These are phyloP conservation scores for Antrozous pallidus DNA, from an alignment of 2,797 vertebrate species.

Conservation along the genomic window DNA sequence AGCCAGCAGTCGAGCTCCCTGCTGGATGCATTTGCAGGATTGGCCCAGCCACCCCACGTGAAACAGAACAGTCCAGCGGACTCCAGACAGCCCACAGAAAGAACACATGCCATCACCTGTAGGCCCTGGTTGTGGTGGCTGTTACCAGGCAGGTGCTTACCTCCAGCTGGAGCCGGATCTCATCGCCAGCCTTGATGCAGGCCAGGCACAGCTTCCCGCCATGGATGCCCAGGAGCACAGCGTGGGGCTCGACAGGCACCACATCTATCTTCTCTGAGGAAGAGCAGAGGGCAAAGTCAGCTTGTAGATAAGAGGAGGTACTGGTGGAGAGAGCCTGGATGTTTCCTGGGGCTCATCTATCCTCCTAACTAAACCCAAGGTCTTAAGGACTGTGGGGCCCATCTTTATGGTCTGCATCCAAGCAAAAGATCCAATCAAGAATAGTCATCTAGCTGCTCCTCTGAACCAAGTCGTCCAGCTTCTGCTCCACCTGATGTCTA, in stretches of 20 bases:
- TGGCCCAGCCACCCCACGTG: accelerated
- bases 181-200: slow-evolving; percentile 64
- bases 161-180: slow-evolving; percentile 77
- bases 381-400: not conserved
- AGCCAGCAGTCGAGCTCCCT: not conserved
- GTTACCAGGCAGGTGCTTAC: slow-evolving; percentile 66
- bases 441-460: not conserved
- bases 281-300: not conserved
- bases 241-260: not conserved
- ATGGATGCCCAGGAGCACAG: slow-evolving; percentile 77
- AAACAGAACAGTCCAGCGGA: not conserved
- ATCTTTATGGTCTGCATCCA: not conserved
- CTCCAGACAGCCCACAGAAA: not conserved
- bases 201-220: slow-evolving; percentile 78
- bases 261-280: slow-evolving; percentile 71
- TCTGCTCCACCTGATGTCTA: not conserved
- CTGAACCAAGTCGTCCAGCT: not conserved
- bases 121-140: too few relatives aligned
- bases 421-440: not conserved
- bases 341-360: not conserved
- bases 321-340: too few relatives aligned
- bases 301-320: not conserved
- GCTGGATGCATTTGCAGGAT: not conserved
- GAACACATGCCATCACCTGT: not conserved
- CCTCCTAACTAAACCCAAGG: not conserved